Evolutionary conservation across 2,113 vertebrate species (phyloP).

Genomic region (Willisornis vidua): DNA sequence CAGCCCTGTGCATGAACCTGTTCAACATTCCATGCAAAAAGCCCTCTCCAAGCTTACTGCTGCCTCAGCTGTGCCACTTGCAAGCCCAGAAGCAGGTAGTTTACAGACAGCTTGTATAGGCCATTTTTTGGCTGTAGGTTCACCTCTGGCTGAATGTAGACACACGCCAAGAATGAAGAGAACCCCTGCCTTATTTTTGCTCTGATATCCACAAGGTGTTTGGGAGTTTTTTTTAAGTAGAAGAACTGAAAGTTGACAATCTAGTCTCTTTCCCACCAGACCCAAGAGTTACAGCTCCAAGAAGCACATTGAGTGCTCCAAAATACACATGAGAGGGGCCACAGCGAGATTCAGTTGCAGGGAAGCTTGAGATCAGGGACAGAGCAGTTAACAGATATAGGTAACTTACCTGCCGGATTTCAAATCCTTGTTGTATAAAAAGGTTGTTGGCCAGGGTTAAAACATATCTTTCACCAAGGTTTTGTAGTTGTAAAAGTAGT

Average conservation of each 20-base stretch:
- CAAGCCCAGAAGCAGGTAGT: not conserved
- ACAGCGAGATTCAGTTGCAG: not conserved
- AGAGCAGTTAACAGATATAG: not conserved
- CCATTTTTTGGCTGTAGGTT: not conserved
- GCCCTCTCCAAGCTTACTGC: not conserved
- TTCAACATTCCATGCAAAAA: not conserved
- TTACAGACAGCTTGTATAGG: not conserved
- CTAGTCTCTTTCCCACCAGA: not conserved
- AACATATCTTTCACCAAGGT: conserved; percentile 15
- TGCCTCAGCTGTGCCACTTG: not conserved
- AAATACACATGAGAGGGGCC: accelerated
- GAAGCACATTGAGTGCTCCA: not conserved
- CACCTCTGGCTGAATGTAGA: not conserved
- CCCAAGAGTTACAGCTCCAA: not conserved
- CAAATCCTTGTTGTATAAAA: conserved; percentile 61
- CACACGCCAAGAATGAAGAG: not conserved
- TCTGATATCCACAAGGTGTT: not conserved
- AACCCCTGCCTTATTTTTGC: not conserved
- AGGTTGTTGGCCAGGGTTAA: conserved; percentile 72
- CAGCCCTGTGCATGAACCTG: not conserved
- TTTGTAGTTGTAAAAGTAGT: conserved; percentile 68
- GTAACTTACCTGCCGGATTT: conserved; percentile 38
- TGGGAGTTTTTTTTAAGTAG: not conserved
- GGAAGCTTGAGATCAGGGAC: not conserved
- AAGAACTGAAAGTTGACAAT: not conserved